These are phyloP conservation scores for Castor canadensis DNA, from an alignment of 2,113 vertebrate genomes.

Conservation along the genomic window DNA sequence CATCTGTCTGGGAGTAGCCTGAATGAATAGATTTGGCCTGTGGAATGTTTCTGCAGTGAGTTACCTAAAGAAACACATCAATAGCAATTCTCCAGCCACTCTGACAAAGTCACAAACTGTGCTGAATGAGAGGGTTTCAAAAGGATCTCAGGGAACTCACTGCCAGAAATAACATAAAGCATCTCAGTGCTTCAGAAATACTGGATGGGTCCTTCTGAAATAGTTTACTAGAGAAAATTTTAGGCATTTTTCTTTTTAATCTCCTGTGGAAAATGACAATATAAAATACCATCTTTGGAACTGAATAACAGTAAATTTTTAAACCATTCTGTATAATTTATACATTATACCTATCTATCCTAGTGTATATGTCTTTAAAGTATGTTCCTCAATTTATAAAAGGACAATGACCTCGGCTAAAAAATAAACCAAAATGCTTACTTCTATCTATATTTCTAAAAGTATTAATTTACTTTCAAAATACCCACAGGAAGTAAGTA, in stretches of 20 bases:
- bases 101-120: background rate
- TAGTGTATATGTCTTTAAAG: slow-evolving; percentile 44
- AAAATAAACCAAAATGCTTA: background rate
- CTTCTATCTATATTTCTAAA: background rate
- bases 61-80: slow-evolving; percentile 51
- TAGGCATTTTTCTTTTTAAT: slow-evolving; percentile 12
- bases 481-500: background rate
- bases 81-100: background rate
- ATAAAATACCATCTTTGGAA: background rate
- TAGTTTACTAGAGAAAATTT: slow-evolving; percentile 14
- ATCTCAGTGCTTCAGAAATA: background rate
- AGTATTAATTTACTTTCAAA: background rate
- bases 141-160: background rate
- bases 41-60: background rate
- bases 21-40: background rate
- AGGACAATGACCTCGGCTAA: background rate
- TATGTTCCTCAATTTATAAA: background rate
- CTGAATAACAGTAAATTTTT: background rate
- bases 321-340: slow-evolving; percentile 2
- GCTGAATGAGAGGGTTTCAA: background rate
- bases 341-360: background rate
- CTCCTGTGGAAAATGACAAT: slow-evolving; percentile 16
- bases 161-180: background rate
- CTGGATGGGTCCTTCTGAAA: slow-evolving; percentile 26
- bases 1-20: slow-evolving; percentile 1